Conservation (phyloP, 2,888 invertebrate species). For the Ophion ventricosus region DNA sequence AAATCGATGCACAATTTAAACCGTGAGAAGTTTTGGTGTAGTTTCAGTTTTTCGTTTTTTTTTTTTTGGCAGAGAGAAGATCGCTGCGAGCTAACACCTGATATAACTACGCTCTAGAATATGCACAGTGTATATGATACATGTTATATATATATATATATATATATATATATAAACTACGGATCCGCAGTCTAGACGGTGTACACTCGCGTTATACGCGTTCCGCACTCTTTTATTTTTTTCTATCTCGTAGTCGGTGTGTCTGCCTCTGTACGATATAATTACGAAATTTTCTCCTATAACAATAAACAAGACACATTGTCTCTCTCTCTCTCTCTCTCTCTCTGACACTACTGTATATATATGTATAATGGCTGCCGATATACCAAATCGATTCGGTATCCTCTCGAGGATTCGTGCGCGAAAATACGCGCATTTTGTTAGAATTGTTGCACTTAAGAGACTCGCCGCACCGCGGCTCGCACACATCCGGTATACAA, state of each 20-base stretch:
- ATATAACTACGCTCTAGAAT: conserved; percentile 33
- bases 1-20: conserved; percentile 11
- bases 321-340: not conserved
- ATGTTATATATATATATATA: conserved; percentile 32
- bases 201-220: conserved; percentile 67
- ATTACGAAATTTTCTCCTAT: conserved; percentile 3
- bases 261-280: conserved; percentile 7
- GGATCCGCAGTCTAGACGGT: conserved; percentile 70
- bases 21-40: conserved; percentile 8
- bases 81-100: conserved; percentile 37
- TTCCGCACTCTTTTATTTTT: conserved; percentile 12
- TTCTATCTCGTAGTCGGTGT: conserved; percentile 18
- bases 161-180: conserved; percentile 37
- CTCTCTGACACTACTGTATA: not conserved
- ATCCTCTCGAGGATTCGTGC: not conserved
- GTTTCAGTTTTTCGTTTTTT: conserved; percentile 7
- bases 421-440: not conserved
- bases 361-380: not conserved
- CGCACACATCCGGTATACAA: conserved; percentile 4
- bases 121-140: conserved; percentile 35
- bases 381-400: not conserved
- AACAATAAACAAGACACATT: not conserved
- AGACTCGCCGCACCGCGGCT: conserved; percentile 19
- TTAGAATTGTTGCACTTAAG: conserved; percentile 13
- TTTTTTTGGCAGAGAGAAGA: conserved; percentile 36